Base-by-base conservation (phyloP, 2,113 vertebrate genomes). In the Manacus vitellinus region DNA sequence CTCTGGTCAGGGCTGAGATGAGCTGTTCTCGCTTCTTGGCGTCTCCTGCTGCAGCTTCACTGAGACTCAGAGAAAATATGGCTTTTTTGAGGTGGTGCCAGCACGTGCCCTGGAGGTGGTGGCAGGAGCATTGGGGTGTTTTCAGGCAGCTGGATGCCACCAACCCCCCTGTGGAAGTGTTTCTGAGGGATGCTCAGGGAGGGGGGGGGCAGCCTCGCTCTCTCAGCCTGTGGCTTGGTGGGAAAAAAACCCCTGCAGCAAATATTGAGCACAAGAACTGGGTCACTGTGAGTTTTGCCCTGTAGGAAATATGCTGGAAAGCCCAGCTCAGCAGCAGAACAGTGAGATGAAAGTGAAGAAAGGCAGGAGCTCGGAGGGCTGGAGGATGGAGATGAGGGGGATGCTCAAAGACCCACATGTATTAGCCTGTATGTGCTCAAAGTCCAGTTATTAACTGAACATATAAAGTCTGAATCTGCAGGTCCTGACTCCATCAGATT, bases 361-460 rank as follows among this genome's bases (percentile, higher is more conserved):
- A 31, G 58, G 35, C 74, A 85, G 77, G 44, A 94, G 85, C 47
- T 35, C 51, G 59, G 25, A 66, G 27, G 56, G 44, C 74, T 89
- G 87, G 47, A 95, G 85, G 81, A 63, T 62, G 95, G 52, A 77
- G 59, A 80, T 22, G 89, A 54, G 56, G 17, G 19, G 65, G 52
- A 52, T 75, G 49, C 88, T 88, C 39, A 23, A 35, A 75, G 43
- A 59, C 55, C 55, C 8, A 2, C 0, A 2, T 20, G 21, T 70
- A 35, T 0, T 3, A 80, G 58, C 43, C 55, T 31, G 27, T 27
- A 14, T 0, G 0, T 51, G 73, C 61, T 0, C 55, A 59, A 73
- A 76, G 63, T 54, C 54, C 3, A 3, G 49, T 35, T 52, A 6
- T 16, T 49, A 61, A 39, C 41, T 39, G 51, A 52, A 52, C 27